Evolutionary conservation across 2,797 vertebrate genomes (phyloP), one percentile per base, ranked within the genome.

Genomic region (Coregonus suidteri): DNA sequence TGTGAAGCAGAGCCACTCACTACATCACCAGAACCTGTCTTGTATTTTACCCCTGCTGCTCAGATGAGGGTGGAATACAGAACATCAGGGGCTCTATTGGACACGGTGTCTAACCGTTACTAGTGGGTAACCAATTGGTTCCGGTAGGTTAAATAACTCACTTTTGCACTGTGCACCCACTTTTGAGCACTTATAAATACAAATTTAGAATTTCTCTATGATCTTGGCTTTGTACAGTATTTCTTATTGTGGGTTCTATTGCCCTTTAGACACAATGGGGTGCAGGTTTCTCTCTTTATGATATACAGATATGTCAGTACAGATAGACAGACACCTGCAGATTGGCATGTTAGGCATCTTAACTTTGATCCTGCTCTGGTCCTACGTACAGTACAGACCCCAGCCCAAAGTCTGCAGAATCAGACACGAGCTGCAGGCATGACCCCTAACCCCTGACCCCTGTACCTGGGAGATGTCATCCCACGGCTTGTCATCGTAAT

Each of bases 351-450:
- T 83, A 88, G 56, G 52, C 76, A 65, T 64, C 69, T 73, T 31
- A 30, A 75, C 90, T 91, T 91, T 91, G 86, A 90, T 87, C 82
- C 68, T 20, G 37, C 52, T 76, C 59, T 37, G 47, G 75, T 47
- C 68, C 72, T 78, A 59, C 56, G 80, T 64, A 80, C 56, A 56
- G 4, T 30, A 54, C 52, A 73, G 11, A 47, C 34, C 15, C 6
- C 51, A 18, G 47, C 51, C 65, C 37, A 16, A 37, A 25, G 14
- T 52, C 11, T 51, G 59, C 65, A 47, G 41, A 47, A 3, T 47
- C 41, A 47, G 41, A 13, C 41, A 53, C 66, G 54, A 53, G 37
- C 73, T 2, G 69, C 69, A 20, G 37, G 30, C 70, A 31, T 31
- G 47, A 31, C 71, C 51, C 14, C 14, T 72, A 51, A 73, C 68